Evolutionary conservation across 1,140 invertebrate genomes (phyloP), one percentile per base, ranked within the genome.

Genomic region (Drosophila fuyamai): DNA sequence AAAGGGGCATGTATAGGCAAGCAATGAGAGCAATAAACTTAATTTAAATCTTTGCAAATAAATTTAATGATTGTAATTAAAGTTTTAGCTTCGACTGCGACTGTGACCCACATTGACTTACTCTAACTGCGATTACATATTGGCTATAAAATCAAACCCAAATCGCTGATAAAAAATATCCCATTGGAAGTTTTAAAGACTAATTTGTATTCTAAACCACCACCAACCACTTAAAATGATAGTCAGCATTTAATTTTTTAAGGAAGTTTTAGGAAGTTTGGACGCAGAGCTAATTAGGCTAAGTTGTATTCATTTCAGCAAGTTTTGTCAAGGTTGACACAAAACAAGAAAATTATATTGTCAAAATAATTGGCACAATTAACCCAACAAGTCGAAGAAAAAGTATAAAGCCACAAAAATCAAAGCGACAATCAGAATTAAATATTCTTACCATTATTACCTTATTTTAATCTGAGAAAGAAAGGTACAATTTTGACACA

Each of bases 191-290:
- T 44, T 47, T 53, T 29, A 46, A 40, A 48, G 14, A 1, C 9
- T 13, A 23, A 62, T 63, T 51, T 35, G 13, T 43, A 32, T 47
- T 38, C 23, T 1, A 62, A 57, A 35, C 23, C 14, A 10, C 1
- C 14, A 44, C 35, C 46, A 29, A 38, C 44, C 36, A 65, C 56
- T 60, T 59, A 2, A 63, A 78, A 40, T 55, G 60, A 48, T 67
- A 62, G 60, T 74, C 58, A 54, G 58, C 50, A 47, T 53, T 54
- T 66, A 60, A 84, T 60, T 74, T 63, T 48, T 65, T 68, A 38
- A 72, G 76, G 83, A 86, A 82, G 76, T 79, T 71, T 68, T 41
- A 72, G 76, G 83, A 86, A 82, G 76, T 79, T 71, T 65, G 57
- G 59, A 66, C 75, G 65, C 63, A 50, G 43, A 65, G 54, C 65